Percentiles rank a stretch among this genome's conserved stretches.
phyloP scores from a whole-genome alignment of 2,113 vertebrate species.

The Lasiurus cinereus region DNA sequence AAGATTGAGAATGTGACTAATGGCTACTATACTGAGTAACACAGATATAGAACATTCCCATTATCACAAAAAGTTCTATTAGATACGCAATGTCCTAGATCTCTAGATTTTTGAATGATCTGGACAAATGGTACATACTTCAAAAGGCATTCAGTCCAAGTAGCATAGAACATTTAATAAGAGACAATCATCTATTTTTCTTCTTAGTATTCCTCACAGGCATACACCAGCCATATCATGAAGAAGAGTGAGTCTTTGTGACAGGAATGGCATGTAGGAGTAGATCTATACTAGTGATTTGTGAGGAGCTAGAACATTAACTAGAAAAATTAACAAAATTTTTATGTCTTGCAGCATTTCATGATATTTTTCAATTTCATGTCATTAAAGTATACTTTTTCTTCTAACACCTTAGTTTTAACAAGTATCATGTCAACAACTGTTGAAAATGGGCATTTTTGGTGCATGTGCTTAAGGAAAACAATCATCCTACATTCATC shows the following conservation, averaged over 20 bases:
- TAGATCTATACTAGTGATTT: background rate
- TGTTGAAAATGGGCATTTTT: conserved; percentile 44
- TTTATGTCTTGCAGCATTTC: background rate
- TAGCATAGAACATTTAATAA: conserved; percentile 23
- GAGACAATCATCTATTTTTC: background rate
- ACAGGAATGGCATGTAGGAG: background rate
- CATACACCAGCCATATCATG: background rate
- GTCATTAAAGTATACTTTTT: background rate
- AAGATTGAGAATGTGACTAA: conserved; percentile 11
- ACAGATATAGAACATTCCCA: background rate
- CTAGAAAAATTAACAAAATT: conserved; percentile 11
- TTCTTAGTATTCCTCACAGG: background rate
- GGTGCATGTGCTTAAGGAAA: background rate
- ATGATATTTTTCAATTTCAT: background rate
- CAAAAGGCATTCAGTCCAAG: conserved; percentile 17
- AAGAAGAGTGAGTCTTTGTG: background rate
- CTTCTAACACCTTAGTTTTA: conserved; percentile 51
- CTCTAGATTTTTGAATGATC: conserved; percentile 40
- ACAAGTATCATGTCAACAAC: background rate
- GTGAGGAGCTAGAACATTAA: background rate
- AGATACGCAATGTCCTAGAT: conserved; percentile 18
- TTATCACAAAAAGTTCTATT: background rate
- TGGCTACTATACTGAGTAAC: background rate
- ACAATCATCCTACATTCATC: background rate
- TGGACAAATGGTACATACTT: conserved; percentile 14